Evolutionary conservation across 2,113 vertebrate genomes (phyloP).

Genomic region (Perca flavescens): DNA sequence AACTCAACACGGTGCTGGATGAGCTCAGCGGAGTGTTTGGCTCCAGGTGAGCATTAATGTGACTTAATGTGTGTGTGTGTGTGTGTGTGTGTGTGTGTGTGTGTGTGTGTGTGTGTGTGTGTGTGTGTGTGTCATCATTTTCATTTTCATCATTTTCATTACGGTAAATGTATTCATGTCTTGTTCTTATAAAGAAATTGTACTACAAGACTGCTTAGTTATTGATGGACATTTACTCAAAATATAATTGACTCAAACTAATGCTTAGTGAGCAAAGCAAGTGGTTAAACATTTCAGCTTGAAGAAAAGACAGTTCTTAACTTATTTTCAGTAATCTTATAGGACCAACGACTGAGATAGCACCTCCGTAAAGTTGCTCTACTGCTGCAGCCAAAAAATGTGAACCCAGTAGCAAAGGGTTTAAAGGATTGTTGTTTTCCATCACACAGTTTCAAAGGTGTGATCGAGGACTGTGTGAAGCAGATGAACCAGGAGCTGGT

Average conservation of each 20-base stretch:
- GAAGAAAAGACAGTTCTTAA: conserved; percentile 2
- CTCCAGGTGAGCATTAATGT: conserved; percentile 87
- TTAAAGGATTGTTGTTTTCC: conserved; percentile 18
- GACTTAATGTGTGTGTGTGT: not conserved
- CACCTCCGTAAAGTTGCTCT: not conserved
- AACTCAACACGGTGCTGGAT: conserved; percentile 93
- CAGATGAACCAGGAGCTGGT: conserved; percentile 95
- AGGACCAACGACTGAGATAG: conserved; percentile 4
- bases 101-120: not conserved
- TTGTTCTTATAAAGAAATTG: conserved; percentile 28
- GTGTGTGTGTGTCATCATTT: conserved; percentile 8
- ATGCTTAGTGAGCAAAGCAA: conserved; percentile 27
- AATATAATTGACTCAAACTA: conserved; percentile 31
- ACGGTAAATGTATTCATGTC: conserved; percentile 13
- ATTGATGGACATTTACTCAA: conserved; percentile 19
- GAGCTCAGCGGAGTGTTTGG: conserved; percentile 91
- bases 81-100: not conserved
- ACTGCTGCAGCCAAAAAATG: not conserved
- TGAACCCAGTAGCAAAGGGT: not conserved
- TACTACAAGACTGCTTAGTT: conserved; percentile 17
- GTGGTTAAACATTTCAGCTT: conserved; percentile 46
- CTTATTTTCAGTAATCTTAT: conserved; percentile 16
- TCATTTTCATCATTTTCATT: conserved; percentile 32
- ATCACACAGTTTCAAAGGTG: conserved; percentile 88
- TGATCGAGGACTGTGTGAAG: conserved; percentile 94